Evolutionary conservation across 1,140 invertebrate genomes (phyloP).

Genomic region (Drosophila lacteicornis): DNA sequence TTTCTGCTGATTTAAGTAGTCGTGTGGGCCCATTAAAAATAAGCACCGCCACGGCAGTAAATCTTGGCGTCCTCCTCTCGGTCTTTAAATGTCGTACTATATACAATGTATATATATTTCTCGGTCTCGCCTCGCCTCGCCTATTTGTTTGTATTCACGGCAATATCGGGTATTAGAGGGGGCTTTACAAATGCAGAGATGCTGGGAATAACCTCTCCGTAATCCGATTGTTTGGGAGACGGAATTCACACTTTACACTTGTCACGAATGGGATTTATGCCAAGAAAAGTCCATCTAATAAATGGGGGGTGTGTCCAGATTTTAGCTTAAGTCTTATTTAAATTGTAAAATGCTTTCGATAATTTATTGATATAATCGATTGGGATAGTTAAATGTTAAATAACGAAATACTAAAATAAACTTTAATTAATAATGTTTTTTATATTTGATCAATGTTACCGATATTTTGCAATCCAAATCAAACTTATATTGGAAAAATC

Average conservation of each 20-base stretch:
- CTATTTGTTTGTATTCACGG: slow-evolving; percentile 8
- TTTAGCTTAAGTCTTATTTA: not conserved
- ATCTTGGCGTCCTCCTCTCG: slow-evolving; percentile 1
- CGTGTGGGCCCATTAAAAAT: slow-evolving; percentile 41
- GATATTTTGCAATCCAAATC: too few relatives aligned
- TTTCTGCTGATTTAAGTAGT: slow-evolving; percentile 70
- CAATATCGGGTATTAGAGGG: slow-evolving; percentile 8
- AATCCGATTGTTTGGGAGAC: slow-evolving; percentile 4
- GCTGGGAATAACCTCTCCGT: not conserved
- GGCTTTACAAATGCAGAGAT: too few relatives aligned
- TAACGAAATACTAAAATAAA: not conserved
- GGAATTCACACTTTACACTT: slow-evolving; percentile 7
- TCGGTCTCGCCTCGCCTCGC: too few relatives aligned
- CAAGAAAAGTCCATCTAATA: not conserved
- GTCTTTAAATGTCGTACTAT: slow-evolving; percentile 11
- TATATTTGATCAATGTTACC: too few relatives aligned
- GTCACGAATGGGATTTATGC: not conserved
- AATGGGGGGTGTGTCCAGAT: not conserved
- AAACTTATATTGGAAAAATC: not conserved
- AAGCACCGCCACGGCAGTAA: slow-evolving; percentile 15
- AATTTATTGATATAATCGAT: not conserved
- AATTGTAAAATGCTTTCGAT: not conserved
- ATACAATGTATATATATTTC: not conserved
- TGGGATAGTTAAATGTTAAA: not conserved
- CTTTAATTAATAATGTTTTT: not conserved